These are phyloP conservation scores for Mimas tiliae DNA, from an alignment of 2,888 invertebrate genomes.

Conservation along the genomic window DNA sequence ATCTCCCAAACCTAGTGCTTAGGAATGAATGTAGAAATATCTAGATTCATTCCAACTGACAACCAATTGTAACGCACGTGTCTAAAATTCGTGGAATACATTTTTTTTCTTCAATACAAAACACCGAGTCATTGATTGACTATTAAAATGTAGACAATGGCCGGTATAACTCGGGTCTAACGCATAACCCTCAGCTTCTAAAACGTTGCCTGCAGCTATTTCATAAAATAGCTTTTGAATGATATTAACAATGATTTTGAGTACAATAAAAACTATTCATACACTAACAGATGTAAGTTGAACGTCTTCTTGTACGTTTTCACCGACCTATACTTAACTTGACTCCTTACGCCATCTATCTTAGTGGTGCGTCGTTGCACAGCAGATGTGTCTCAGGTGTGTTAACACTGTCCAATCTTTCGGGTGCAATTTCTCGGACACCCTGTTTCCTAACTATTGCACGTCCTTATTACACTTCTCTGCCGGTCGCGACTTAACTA, in stretches of 20 bases:
- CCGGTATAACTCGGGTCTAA: slow-evolving; percentile 6
- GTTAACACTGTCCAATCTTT: too few relatives aligned
- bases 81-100: background rate
- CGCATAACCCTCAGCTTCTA: background rate
- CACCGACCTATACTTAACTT: background rate
- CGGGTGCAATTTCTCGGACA: too few relatives aligned
- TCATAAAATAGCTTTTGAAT: background rate
- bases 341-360: too few relatives aligned
- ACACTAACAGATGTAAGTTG: background rate
- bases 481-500: too few relatives aligned
- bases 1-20: background rate
- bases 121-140: slow-evolving; percentile 11
- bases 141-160: slow-evolving; percentile 19
- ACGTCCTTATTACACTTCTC: too few relatives aligned
- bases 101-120: slow-evolving; percentile 12
- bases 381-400: too few relatives aligned
- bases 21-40: slow-evolving; percentile 1
- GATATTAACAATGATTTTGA: slow-evolving; percentile 6
- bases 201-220: background rate
- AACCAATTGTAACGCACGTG: background rate
- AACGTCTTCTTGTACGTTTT: background rate
- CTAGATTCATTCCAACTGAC: background rate
- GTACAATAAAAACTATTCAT: slow-evolving; percentile 2
- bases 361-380: too few relatives aligned
- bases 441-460: too few relatives aligned